A percentile compares a stretch with the other conserved stretches of the same genome.
These are phyloP conservation scores for Pristionchus maxplancki DNA, from an alignment of 2,888 invertebrate genomes.

Conservation along the genomic window DNA sequence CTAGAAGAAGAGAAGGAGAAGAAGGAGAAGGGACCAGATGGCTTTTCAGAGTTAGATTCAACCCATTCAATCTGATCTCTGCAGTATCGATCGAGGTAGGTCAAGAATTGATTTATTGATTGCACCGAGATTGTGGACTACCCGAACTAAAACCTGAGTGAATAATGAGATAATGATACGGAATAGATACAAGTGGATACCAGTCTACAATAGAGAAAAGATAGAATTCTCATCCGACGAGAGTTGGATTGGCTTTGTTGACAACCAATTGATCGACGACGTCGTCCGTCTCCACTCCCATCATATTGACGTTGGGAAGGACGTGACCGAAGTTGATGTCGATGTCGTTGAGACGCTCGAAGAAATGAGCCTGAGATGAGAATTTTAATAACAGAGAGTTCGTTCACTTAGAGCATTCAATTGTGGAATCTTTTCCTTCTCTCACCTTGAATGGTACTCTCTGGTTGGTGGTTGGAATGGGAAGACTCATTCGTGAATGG, in stretches of 20 bases:
- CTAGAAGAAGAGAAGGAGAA: not conserved
- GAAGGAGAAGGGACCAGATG: constrained; percentile 33
- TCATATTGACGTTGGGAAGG: constrained; percentile 62
- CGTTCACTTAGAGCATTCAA: too few relatives aligned
- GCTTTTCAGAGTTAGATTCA: not conserved
- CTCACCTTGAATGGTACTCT: constrained; percentile 60
- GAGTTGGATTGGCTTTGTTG: constrained; percentile 65
- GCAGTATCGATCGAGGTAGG: not conserved
- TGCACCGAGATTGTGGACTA: not conserved
- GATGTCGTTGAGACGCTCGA: constrained; percentile 63
- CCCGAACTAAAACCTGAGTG: constrained; percentile 1
- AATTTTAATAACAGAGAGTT: too few relatives aligned
- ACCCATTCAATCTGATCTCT: not conserved
- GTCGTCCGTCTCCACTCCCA: constrained; percentile 58
- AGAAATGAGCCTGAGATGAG: constrained; percentile 59
- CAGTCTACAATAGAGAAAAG: not conserved
- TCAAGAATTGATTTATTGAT: not conserved
- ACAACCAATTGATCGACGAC: constrained; percentile 60
- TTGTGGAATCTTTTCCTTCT: too few relatives aligned
- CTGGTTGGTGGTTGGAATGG: constrained; percentile 63
- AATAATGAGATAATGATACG: not conserved
- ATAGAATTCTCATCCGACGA: constrained; percentile 60
- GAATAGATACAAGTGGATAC: not conserved
- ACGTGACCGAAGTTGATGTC: constrained; percentile 64
- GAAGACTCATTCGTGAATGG: constrained; percentile 64